Base-by-base conservation (phyloP, 1,140 invertebrate genomes). In the Archivesica marissinica region DNA sequence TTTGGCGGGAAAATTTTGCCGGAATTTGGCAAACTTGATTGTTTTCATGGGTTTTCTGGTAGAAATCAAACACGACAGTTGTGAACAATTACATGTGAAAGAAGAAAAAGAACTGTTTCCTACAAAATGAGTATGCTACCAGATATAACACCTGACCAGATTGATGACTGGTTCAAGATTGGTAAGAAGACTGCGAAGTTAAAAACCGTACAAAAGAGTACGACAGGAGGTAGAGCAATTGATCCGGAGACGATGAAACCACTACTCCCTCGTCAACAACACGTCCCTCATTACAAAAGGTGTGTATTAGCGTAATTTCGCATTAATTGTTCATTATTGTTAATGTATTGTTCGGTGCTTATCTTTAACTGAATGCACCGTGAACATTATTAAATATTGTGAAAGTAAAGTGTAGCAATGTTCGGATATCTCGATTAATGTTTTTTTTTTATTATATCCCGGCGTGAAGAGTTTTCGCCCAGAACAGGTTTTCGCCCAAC, bases 91-190 rank as follows among this genome's bases (percentile, higher is more conserved):
- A n/a, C n/a, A n/a, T n/a, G n/a, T n/a, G n/a, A n/a, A n/a, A n/a
- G n/a, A n/a, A n/a, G n/a, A n/a, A n/a, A n/a, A 25, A 33, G 7
- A 9, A 3, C 20, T 64, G n/a, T 35, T 35, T 17, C 3, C 20
- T 9, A 0, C 28, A 64, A 64, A 35, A 70, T 80, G 75, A 86
- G 87, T 11, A 66, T 92, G 20, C 87, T 78, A 9, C 56, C 85
- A 13, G 91, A 92, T 68, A 80, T 92, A 50, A 89, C 90, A 13
- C 50, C 91, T 30, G 90, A 91, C n/a, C 88, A 90, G 47, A 89
- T 92, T 79, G 92, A 92, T 81, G 91, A 91, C n/a, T 92, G 91
- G 91, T 92, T 92, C 80, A 88, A 82, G 30, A 90, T 91, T 64
- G 92, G 92, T 20, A 92, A 90, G 30, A 88, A 88, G 54, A 25